Conservation (phyloP, 2,888 invertebrate genomes). For the Philaethria dido region DNA sequence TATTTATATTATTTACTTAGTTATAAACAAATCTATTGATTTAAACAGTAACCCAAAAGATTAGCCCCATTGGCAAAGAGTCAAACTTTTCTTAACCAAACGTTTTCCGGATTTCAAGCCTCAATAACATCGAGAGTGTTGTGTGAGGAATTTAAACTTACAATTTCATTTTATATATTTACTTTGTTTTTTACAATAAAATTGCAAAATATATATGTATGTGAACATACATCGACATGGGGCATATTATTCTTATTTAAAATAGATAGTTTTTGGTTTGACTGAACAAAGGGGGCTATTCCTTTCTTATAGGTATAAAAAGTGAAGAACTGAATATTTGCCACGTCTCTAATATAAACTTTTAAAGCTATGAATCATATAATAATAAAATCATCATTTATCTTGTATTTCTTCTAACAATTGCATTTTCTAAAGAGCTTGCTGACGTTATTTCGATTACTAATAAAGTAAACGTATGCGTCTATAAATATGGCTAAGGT, state of each 20-base stretch:
- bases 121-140: slow-evolving; percentile 21
- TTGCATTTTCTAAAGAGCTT: background rate
- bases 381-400: background rate
- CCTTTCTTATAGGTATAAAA: too few relatives aligned
- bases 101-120: slow-evolving; percentile 30
- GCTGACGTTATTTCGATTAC: slow-evolving; percentile 24
- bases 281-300: too few relatives aligned
- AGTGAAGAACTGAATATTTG: too few relatives aligned
- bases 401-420: background rate
- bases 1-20: too few relatives aligned
- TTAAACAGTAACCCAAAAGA: slow-evolving; percentile 23
- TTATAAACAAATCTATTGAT: too few relatives aligned
- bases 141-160: slow-evolving; percentile 21
- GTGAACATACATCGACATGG: too few relatives aligned
- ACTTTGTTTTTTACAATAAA: background rate
- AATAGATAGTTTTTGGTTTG: too few relatives aligned
- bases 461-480: slow-evolving; percentile 23
- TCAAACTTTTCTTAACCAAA: slow-evolving; percentile 35
- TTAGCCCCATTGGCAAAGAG: slow-evolving; percentile 39
- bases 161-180: background rate
- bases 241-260: too few relatives aligned
- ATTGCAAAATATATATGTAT: background rate
- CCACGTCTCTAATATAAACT: too few relatives aligned
- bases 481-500: slow-evolving; percentile 35
- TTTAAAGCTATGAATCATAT: background rate